Evolutionary conservation across 2,888 invertebrate genomes (phyloP).

Genomic region (Eubasilissa splendida): DNA sequence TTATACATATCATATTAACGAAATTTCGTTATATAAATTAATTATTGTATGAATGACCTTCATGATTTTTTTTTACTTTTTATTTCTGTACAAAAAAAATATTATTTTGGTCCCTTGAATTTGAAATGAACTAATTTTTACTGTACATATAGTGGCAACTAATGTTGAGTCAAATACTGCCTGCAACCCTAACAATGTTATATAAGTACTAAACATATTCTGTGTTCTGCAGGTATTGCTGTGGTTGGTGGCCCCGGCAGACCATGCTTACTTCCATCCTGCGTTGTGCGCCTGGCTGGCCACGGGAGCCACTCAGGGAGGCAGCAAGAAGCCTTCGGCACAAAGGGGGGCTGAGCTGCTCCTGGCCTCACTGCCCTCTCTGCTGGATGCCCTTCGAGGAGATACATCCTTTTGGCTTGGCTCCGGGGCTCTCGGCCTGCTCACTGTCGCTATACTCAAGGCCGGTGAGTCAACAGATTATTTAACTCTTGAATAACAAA

Average conservation of each 20-base stretch:
- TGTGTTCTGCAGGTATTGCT: constrained; percentile 74
- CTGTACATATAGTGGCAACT: too few species aligned
- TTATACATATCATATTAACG: too few species aligned
- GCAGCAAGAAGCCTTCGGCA: constrained; percentile 81
- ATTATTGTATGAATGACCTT: too few species aligned
- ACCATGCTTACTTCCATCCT: constrained; percentile 88
- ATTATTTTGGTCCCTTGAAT: too few species aligned
- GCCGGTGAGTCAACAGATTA: constrained; percentile 67
- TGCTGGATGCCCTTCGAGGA: constrained; percentile 73
- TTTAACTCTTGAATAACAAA: too few species aligned
- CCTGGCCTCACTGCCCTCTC: constrained; percentile 75
- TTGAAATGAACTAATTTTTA: too few species aligned
- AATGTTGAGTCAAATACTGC: too few species aligned
- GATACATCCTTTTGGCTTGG: constrained; percentile 80
- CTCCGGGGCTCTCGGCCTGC: constrained; percentile 77
- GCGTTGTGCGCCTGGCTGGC: constrained; percentile 81
- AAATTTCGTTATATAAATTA: too few species aligned
- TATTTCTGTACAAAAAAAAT: too few species aligned
- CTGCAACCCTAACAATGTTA: too few species aligned
- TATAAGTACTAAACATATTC: too few species aligned
- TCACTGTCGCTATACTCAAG: constrained; percentile 81
- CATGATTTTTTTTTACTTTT: too few species aligned
- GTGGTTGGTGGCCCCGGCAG: constrained; percentile 89
- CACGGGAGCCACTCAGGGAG: constrained; percentile 80
- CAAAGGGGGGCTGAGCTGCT: constrained; percentile 80